Percentiles rank a stretch among this genome's conserved stretches.
These are phyloP conservation scores for Eretmodus cyanostictus DNA, from an alignment of 2,113 vertebrate genomes.

Conservation along the genomic window DNA sequence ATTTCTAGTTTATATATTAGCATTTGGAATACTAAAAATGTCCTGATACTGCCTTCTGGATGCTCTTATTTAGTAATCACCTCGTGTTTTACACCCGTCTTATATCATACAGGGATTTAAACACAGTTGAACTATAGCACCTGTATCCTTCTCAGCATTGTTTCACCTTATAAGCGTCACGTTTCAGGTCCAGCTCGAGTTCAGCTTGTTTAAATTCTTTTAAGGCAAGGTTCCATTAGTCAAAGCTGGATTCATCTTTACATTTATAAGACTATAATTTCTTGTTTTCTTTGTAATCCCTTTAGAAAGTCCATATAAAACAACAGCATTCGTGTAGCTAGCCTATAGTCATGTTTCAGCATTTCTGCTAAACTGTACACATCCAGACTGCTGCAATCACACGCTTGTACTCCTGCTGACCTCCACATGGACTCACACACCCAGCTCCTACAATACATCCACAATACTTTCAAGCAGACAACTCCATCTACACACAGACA, in stretches of 20 bases:
- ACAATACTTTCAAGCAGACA: slow-evolving; percentile 9
- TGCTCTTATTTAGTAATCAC: neutral
- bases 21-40: neutral
- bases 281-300: neutral
- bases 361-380: neutral
- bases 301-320: neutral
- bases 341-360: neutral
- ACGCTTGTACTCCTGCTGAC: slow-evolving; percentile 26
- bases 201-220: neutral
- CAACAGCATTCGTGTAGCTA: neutral
- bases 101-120: neutral
- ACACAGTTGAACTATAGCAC: neutral
- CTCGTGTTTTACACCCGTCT: neutral
- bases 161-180: neutral
- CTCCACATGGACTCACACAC: slow-evolving; percentile 14
- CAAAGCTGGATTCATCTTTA: neutral
- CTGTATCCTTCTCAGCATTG: neutral
- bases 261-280: neutral
- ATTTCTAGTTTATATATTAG: neutral
- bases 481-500: neutral
- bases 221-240: neutral
- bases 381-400: neutral
- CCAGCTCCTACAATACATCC: neutral
- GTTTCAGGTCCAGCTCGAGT: neutral
- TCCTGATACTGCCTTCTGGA: neutral